A percentile compares a stretch with the other conserved stretches of the same genome.
phyloP scores from a whole-genome alignment of 2,113 vertebrate species.

The Aegotheles bennettii region DNA sequence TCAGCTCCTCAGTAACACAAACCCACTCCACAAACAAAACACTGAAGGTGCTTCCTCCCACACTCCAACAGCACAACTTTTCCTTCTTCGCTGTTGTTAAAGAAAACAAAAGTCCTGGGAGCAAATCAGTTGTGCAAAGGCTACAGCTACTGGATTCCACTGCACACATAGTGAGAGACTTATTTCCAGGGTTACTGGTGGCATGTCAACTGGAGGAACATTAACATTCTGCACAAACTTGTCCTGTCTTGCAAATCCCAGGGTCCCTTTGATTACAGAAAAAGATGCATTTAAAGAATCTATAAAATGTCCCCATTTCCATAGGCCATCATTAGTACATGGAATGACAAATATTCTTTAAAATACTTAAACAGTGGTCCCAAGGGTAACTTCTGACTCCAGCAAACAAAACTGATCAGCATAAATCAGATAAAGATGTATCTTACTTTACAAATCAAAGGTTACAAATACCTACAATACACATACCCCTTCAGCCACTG shows the following conservation, averaged over 20 bases:
- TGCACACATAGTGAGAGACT: not conserved
- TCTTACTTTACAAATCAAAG: not conserved
- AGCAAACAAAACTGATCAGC: not conserved
- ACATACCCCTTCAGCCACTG: not conserved
- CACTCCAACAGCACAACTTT: not conserved
- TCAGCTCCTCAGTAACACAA: not conserved
- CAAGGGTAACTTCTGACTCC: not conserved
- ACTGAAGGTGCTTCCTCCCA: not conserved
- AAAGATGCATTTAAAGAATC: not conserved
- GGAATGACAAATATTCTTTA: slow-evolving; percentile 11
- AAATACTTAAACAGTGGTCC: not conserved
- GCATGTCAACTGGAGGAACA: not conserved
- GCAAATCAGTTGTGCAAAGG: not conserved
- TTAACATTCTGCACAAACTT: not conserved
- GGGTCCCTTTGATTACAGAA: not conserved
- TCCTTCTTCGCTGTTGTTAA: not conserved
- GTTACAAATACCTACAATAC: not conserved
- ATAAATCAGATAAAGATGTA: not conserved
- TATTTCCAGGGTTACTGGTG: not conserved
- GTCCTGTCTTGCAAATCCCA: not conserved
- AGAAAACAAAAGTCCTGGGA: not conserved
- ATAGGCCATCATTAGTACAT: not conserved
- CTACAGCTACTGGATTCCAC: not conserved
- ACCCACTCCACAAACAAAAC: not conserved
- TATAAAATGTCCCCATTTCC: not conserved